Conservation (phyloP, 2,888 invertebrate genomes). For the Drosophila rubida region DNA sequence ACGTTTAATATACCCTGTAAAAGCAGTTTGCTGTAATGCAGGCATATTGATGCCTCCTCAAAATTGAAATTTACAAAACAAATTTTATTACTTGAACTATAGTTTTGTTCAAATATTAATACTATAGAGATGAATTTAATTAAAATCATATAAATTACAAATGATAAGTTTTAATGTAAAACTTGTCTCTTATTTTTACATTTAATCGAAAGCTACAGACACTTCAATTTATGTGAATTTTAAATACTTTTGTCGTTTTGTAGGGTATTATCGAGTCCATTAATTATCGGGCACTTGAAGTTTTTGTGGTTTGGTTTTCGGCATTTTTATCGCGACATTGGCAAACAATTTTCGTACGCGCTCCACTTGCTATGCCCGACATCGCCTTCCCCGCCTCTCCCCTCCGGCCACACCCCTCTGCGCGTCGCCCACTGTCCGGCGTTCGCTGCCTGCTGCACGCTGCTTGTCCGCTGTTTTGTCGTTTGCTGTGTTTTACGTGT, state of each 20-base stretch:
- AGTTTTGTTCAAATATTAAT: too few species aligned
- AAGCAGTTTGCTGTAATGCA: not conserved
- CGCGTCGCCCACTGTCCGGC: not conserved
- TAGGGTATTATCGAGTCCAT: not conserved
- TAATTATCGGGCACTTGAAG: not conserved
- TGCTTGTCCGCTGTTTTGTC: conserved; percentile 7
- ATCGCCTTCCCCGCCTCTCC: not conserved
- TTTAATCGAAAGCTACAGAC: too few species aligned
- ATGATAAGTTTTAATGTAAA: not conserved
- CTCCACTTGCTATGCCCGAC: conserved; percentile 73
- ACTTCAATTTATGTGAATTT: not conserved
- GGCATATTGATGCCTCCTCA: too few species aligned
- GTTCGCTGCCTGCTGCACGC: not conserved
- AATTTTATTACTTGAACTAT: too few species aligned
- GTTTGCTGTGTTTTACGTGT: conserved; percentile 59
- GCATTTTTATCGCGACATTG: conserved; percentile 72
- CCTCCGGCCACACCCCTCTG: not conserved
- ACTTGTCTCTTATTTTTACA: too few species aligned
- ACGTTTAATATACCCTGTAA: conserved; percentile 44
- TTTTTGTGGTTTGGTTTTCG: conserved; percentile 43
- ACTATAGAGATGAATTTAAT: too few species aligned
- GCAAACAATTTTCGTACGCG: conserved; percentile 76
- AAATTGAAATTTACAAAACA: too few species aligned
- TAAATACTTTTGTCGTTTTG: not conserved
- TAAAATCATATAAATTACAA: too few species aligned